Evolutionary conservation across 1,140 invertebrate genomes (phyloP).

Genomic region (Pachyrhynchus sulphureomaculatus): DNA sequence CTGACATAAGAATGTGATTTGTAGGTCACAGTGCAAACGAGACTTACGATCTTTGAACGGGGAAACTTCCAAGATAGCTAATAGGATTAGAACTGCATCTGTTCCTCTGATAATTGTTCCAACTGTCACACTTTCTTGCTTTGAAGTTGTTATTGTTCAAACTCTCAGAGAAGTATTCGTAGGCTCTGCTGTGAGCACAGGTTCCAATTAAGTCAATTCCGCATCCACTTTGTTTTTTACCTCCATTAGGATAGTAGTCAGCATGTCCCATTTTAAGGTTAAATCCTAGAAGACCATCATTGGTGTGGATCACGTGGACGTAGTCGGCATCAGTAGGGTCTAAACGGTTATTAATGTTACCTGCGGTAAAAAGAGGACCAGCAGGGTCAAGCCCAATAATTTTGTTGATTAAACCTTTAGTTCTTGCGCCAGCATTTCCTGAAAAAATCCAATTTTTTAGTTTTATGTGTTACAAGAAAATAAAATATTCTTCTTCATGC

Average conservation of each 20-base stretch:
- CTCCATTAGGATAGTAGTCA: conserved; percentile 72
- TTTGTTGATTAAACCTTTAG: conserved; percentile 9
- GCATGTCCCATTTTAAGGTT: conserved; percentile 62
- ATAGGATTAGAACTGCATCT: conserved; percentile 55
- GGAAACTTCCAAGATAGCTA: conserved; percentile 58
- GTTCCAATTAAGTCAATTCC: conserved; percentile 48
- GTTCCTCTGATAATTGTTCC: conserved; percentile 56
- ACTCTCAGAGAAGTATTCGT: conserved; percentile 49
- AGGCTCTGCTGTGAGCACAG: conserved; percentile 59
- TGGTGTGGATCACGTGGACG: conserved; percentile 66
- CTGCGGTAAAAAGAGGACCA: conserved; percentile 54
- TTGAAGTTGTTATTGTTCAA: conserved; percentile 46
- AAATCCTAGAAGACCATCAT: conserved; percentile 60
- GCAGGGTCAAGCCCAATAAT: conserved; percentile 57
- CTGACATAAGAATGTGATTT: no score
- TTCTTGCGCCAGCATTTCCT: no score
- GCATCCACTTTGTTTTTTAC: conserved; percentile 67
- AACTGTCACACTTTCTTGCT: conserved; percentile 58
- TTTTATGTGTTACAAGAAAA: no score
- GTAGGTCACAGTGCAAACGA: no score
- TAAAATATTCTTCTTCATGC: no score
- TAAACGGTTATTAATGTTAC: conserved; percentile 54
- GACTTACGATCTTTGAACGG: conserved; percentile 49
- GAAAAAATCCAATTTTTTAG: no score
- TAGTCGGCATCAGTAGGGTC: conserved; percentile 61